Evolutionary conservation across 2,113 vertebrate species (phyloP).

Genomic region (Heteronetta atricapilla): DNA sequence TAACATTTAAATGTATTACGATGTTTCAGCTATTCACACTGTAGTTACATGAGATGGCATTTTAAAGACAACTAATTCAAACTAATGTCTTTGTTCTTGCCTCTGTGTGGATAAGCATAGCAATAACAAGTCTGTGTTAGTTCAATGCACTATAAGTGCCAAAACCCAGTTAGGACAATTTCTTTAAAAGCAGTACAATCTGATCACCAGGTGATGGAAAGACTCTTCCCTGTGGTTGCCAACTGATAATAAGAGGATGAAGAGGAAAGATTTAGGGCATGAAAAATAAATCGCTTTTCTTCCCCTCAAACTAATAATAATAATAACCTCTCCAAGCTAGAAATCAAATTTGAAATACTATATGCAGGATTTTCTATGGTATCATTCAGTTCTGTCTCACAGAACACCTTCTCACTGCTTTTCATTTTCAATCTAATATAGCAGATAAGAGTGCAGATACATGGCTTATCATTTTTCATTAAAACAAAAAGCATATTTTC

Average conservation of each 20-base stretch:
- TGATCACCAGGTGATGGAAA: slow-evolving; percentile 36
- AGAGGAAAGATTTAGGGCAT: slow-evolving; percentile 27
- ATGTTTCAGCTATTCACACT: not conserved
- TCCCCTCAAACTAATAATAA: not conserved
- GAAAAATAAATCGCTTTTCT: slow-evolving; percentile 13
- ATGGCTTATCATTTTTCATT: slow-evolving; percentile 14
- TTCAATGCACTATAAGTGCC: not conserved
- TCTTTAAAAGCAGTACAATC: slow-evolving; percentile 34
- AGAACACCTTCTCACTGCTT: not conserved
- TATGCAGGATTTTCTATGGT: not conserved
- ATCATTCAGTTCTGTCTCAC: not conserved
- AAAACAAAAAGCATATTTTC: slow-evolving; percentile 3
- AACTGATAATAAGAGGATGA: slow-evolving; percentile 25
- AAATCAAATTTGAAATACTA: slow-evolving; percentile 21
- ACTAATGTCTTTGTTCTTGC: not conserved
- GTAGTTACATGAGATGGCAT: not conserved
- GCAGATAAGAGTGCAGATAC: not conserved
- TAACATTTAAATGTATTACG: not conserved
- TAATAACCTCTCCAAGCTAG: not conserved
- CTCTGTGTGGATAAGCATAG: not conserved
- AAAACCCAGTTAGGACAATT: not conserved
- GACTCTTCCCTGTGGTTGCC: not conserved
- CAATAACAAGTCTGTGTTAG: not conserved
- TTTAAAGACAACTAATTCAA: not conserved
- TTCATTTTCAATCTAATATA: slow-evolving; percentile 20